Evolutionary conservation across 2,797 vertebrate genomes (phyloP), one percentile per base, ranked within the genome.

Genomic region (Parauchenoglanis punctatus): DNA sequence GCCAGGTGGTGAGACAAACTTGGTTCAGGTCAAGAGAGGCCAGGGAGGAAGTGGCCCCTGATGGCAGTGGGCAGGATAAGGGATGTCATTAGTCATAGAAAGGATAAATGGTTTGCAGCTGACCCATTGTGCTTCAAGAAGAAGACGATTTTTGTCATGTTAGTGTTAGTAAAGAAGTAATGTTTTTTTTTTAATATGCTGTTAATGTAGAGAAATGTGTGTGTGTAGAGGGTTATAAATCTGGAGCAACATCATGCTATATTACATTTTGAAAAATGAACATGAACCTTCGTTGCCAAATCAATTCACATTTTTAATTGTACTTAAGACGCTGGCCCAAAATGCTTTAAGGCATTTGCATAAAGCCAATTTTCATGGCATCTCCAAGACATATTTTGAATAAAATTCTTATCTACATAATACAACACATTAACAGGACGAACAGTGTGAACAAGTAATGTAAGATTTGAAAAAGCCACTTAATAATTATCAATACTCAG

Each of bases 81-180:
- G 95, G 93, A 92, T 93, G 94, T 95, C 93, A 95, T 95, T 91
- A 35, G 93, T 93, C 93, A 93, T 94, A 95, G 94, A 93, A 96
- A 96, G 93, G 94, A 93, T 94, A 95, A 95, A 91, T 94, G 91
- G 93, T 92, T 89, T 93, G 94, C 94, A 89, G 93, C 93, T 93
- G 92, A 92, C 88, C 93, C 52, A 44, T 84, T 80, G 52, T 68
- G 94, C 90, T 70, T 84, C 4, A 89, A 52, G 84, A 91, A 88
- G 92, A 92, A 70, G 67, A 58, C 8, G 68, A 84, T 83, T 81
- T 84, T 88, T 68, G 63, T 40, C 65, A 40, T 61, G n/a, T 54
- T 54, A 52, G 8, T 76, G n/a, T 54, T 54, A 52, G 8, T 76
- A n/a, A 13, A 49, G 46, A 87, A 67, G 65, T 76, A 65, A 68